Conservation (phyloP, 2,888 invertebrate genomes). For the Drosophila gaucha region DNA sequence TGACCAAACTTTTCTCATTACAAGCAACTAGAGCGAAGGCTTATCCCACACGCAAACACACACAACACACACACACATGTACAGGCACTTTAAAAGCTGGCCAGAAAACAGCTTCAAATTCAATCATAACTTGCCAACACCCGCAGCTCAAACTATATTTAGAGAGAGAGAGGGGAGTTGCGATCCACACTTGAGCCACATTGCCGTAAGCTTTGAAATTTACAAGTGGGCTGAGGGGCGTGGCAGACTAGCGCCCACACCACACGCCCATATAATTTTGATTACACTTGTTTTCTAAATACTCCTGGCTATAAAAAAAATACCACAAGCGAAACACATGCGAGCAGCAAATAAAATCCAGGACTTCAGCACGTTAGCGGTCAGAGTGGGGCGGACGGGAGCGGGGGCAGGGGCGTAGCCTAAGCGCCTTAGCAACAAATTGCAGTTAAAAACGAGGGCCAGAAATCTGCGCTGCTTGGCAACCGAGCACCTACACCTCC, state of each 20-base stretch:
- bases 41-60: slow-evolving; percentile 17
- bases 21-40: slow-evolving; percentile 37
- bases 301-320: slow-evolving; percentile 56
- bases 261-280: slow-evolving; percentile 78
- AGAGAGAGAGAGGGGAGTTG: not conserved
- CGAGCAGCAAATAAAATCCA: slow-evolving; percentile 60
- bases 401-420: slow-evolving; percentile 3
- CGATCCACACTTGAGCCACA: slow-evolving; percentile 51
- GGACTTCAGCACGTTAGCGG: slow-evolving; percentile 32
- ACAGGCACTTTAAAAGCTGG: slow-evolving; percentile 34
- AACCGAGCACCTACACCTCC: not conserved
- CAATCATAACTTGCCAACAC: slow-evolving; percentile 72
- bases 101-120: slow-evolving; percentile 70
- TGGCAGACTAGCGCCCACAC: slow-evolving; percentile 12
- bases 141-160: slow-evolving; percentile 22
- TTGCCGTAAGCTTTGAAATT: slow-evolving; percentile 65
- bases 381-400: not conserved
- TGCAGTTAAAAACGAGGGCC: slow-evolving; percentile 66
- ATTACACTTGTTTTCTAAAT: slow-evolving; percentile 79
- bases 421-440: slow-evolving; percentile 74
- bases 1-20: slow-evolving; percentile 70
- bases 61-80: slow-evolving; percentile 20
- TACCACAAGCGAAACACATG: slow-evolving; percentile 47
- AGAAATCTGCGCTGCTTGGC: slow-evolving; percentile 56
- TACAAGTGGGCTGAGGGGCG: slow-evolving; percentile 40